These are phyloP conservation scores for Plodia interpunctella DNA, from an alignment of 1,140 invertebrate genomes.

Conservation along the genomic window DNA sequence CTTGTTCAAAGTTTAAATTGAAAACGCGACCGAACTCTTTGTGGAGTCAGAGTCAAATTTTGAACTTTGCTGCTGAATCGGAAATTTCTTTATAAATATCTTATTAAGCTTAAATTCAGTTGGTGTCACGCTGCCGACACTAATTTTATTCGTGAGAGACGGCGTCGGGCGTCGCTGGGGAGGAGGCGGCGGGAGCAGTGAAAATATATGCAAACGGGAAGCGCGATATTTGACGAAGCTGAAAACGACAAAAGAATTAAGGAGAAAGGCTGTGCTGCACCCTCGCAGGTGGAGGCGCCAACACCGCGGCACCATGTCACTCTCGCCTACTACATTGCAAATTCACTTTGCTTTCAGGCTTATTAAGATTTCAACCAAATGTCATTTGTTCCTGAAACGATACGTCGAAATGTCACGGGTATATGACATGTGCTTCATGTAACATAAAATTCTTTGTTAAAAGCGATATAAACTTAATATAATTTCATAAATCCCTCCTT, in stretches of 20 bases:
- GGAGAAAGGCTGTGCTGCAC: conserved; percentile 28
- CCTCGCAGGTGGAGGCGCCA: conserved; percentile 21
- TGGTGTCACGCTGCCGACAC: conserved; percentile 73
- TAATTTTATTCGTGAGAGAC: conserved; percentile 73
- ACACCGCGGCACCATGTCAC: conserved; percentile 25
- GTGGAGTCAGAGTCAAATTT: conserved; percentile 69
- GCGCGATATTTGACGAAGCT: conserved; percentile 68
- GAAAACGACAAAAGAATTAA: conserved; percentile 75
- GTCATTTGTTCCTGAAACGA: conserved; percentile 29
- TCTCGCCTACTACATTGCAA: conserved; percentile 33
- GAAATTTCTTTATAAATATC: conserved; percentile 77
- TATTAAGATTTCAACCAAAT: conserved; percentile 60
- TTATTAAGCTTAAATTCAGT: conserved; percentile 76
- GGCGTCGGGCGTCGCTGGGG: conserved; percentile 38
- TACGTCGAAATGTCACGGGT: neutral
- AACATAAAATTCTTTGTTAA: neutral
- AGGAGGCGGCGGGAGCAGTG: conserved; percentile 29
- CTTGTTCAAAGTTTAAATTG: conserved; percentile 75
- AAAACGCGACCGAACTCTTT: conserved; percentile 73
- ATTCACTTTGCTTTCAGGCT: conserved; percentile 64
- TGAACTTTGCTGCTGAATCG: conserved; percentile 74
- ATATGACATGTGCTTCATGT: neutral
- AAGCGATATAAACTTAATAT: neutral
- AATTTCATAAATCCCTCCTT: neutral
- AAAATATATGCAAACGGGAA: conserved; percentile 73